Percentiles rank a stretch among this genome's conserved stretches.
phyloP scores from a whole-genome alignment of 2,797 vertebrate species.

The Rhinoraja longicauda region DNA sequence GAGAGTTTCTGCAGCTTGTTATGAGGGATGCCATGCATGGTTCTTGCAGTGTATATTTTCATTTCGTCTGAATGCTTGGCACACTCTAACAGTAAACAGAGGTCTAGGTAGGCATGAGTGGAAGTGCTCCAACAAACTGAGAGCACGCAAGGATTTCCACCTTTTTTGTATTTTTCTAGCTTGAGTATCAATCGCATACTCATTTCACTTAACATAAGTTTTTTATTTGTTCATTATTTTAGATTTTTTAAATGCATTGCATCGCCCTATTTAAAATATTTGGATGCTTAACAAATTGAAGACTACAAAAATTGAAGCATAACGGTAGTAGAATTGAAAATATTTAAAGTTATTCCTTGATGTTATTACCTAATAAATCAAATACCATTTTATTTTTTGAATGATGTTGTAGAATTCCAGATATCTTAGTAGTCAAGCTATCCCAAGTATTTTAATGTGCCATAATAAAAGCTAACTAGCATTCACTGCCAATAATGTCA shows the following conservation, averaged over 20 bases:
- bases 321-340: background rate
- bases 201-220: background rate
- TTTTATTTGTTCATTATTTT: slow-evolving; percentile 8
- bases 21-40: slow-evolving; percentile 79
- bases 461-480: background rate
- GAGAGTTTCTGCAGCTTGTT: slow-evolving; percentile 89
- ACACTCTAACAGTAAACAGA: slow-evolving; percentile 75
- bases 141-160: slow-evolving; percentile 67
- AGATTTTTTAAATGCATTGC: background rate
- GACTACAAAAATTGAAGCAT: background rate
- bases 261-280: background rate
- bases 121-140: slow-evolving; percentile 65
- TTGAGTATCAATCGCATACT: background rate
- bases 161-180: slow-evolving; percentile 65
- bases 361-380: slow-evolving; percentile 29
- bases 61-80: slow-evolving; percentile 92
- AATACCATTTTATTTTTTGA: background rate
- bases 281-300: slow-evolving; percentile 3
- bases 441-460: background rate
- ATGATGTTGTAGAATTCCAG: background rate
- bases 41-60: slow-evolving; percentile 85
- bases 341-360: background rate
- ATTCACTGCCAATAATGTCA: background rate
- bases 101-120: slow-evolving; percentile 79
- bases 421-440: background rate